Conservation (phyloP, 1,140 invertebrate genomes). For the Trichogramma pretiosum region DNA sequence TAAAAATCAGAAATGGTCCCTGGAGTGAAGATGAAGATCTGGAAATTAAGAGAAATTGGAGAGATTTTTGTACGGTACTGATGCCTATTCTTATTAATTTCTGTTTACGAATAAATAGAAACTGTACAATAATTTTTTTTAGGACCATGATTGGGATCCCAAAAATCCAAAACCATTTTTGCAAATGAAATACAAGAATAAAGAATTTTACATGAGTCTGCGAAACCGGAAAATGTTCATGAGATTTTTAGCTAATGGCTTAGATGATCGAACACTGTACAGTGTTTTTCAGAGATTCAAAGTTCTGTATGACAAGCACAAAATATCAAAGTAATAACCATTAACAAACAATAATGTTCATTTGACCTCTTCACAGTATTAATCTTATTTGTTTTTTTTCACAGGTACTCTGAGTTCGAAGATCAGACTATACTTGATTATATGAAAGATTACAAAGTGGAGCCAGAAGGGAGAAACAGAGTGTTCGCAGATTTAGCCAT, state of each 20-base stretch:
- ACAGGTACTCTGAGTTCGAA: constrained; percentile 23
- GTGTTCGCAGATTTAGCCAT: constrained; percentile 29
- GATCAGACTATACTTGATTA: constrained; percentile 29
- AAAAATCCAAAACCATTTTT: constrained; percentile 24
- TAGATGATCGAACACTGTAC: constrained; percentile 29
- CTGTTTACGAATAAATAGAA: constrained; percentile 1
- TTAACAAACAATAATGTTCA: too few relatives aligned
- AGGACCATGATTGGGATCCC: constrained; percentile 28
- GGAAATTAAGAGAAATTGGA: constrained; percentile 30
- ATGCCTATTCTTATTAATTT: not conserved
- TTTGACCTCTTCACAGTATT: constrained; percentile 7
- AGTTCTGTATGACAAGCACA: constrained; percentile 19
- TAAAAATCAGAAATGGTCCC: constrained; percentile 20
- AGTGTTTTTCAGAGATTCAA: constrained; percentile 33
- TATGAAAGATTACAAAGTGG: constrained; percentile 19
- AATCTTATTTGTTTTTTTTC: constrained; percentile 5
- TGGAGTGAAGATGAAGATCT: constrained; percentile 24
- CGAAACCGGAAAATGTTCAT: constrained; percentile 27
- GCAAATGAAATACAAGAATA: constrained; percentile 10
- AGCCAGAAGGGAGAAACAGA: constrained; percentile 16
- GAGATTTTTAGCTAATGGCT: constrained; percentile 32
- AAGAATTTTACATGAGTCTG: constrained; percentile 8
- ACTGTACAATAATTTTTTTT: constrained; percentile 1
- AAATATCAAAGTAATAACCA: constrained; percentile 25
- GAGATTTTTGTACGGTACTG: constrained; percentile 30